Base-by-base conservation (phyloP, 2,113 vertebrate genomes). In the Notothenia rossii region DNA sequence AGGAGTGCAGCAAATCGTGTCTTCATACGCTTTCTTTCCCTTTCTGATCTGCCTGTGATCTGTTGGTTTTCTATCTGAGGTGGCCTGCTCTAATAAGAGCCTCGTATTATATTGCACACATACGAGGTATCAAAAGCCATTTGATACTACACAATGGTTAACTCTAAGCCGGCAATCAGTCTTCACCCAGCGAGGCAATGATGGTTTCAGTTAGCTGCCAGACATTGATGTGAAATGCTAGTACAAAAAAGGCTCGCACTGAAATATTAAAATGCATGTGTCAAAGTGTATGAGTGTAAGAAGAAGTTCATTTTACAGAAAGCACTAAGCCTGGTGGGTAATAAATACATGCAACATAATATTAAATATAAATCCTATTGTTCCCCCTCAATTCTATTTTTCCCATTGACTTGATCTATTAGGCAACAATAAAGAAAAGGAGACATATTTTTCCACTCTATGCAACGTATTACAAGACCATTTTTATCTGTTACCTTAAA, bases 291-390 rank as follows among this genome's bases (percentile, higher is more conserved):
- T 51, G 53, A 56, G 62, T 62, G 65, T 62, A 75, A 18, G 60
- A 66, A 61, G 68, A 77, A 46, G 17, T 62, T 9, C n/a, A 51
- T 74, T 77, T 67, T 60, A 54, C 63, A 75, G 36, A 83, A 36
- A 65, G 13, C 59, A 18, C 75, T n/a, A 59, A 51, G 55, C 43
- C 65, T 75, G 67, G 69, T 70, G 69, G 72, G 53, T 84, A 67
- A 78, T 81, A 75, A 83, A 89, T 88, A 66, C 22, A 79, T 88
- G 66, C 36, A 85, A 29, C 48, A 63, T 55, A 5, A 15, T 33
- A 72, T 77, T 49, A 81, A 82, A 84, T 36, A 76, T 86, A 1
- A 51, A 77, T 64, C 2, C 1, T 45, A 55, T 77, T 54, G 53
- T 80, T 82, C 67, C 55, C 36, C 9, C 17, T 64, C 49, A 67